phyloP scores from a whole-genome alignment of 2,797 vertebrate species.

The Parauchenoglanis ngamensis region DNA sequence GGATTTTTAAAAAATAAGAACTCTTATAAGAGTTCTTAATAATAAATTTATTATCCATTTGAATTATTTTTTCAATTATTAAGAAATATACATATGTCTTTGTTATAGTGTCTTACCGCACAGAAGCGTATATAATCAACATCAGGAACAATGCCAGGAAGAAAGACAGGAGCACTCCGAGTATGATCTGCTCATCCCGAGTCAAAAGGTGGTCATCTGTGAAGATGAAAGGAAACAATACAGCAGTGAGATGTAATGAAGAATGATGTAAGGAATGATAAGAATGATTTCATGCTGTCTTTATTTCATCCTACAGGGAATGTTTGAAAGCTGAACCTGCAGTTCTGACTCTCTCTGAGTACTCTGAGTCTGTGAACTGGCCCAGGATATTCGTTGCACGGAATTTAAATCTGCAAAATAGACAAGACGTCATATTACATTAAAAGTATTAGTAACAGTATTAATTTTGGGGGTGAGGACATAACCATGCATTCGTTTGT shows the following conservation, averaged over 20 bases:
- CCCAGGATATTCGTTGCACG: conserved; percentile 90
- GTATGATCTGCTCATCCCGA: conserved; percentile 89
- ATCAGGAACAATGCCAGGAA: conserved; percentile 87
- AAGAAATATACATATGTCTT: background rate
- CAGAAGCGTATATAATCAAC: conserved; percentile 86
- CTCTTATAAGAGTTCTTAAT: no score
- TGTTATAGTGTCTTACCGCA: conserved; percentile 79
- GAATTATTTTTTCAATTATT: background rate
- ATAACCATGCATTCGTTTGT: background rate
- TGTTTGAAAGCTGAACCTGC: conserved; percentile 73
- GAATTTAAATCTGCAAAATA: conserved; percentile 89
- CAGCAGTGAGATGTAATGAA: background rate
- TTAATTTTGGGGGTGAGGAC: no score
- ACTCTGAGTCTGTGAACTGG: conserved; percentile 92
- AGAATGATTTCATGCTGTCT: background rate
- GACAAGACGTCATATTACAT: conserved; percentile 27
- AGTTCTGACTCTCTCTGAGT: conserved; percentile 89
- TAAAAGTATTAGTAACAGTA: background rate
- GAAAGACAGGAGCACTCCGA: conserved; percentile 90
- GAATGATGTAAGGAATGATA: background rate
- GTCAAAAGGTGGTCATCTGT: conserved; percentile 83
- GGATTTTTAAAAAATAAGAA: no score
- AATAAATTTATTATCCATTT: no score
- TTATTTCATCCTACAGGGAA: background rate
- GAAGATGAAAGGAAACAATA: background rate